Evolutionary conservation across 1,140 invertebrate genomes (phyloP), one percentile per base, ranked within the genome.

Genomic region (Drosophila fuyamai): DNA sequence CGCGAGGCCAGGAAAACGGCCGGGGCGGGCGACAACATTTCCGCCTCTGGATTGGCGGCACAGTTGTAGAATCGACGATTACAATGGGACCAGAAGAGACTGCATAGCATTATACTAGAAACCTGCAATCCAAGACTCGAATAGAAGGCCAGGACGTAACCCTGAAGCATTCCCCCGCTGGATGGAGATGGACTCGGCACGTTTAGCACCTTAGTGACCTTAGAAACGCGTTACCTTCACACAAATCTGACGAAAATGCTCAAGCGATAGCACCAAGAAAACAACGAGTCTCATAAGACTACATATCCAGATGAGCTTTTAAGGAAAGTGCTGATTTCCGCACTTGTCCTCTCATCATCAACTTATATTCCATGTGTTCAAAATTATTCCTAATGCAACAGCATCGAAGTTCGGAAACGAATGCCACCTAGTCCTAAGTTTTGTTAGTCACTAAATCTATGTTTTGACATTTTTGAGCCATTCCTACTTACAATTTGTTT

Each of bases 21-120:
- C 0, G 97, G 97, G 1, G 97, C 96, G 12, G 97, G 97, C 1
- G 97, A 98, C 91, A 98, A 98, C 84, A 97, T 98, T 62, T 97
- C 97, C 1, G 96, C 96, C 36, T 96, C 97, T 8, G 97, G 96
- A 16, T 92, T 98, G 5, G 95, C 96, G 32, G 93, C 96, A 36
- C 97, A 98, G 92, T 94, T 97, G 48, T 92, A 61, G 41, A 48
- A 48, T 38, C 51, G 40, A 29, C 35, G 50, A 43, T 16, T 18
- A 48, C 57, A 40, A 57, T 62, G 46, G 53, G 56, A 73, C 48
- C 65, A 38, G 48, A 53, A 83, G 27, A 86, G 83, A 86, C 83
- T 86, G 83, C 67, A 76, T 86, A 88, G 79, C 67, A 89, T 61
- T 74, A 71, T 60, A 40, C 67, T 71, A 58, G 67, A 58, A 57